phyloP scores from a whole-genome alignment of 2,113 vertebrate genomes.

The Ginglymostoma cirratum region DNA sequence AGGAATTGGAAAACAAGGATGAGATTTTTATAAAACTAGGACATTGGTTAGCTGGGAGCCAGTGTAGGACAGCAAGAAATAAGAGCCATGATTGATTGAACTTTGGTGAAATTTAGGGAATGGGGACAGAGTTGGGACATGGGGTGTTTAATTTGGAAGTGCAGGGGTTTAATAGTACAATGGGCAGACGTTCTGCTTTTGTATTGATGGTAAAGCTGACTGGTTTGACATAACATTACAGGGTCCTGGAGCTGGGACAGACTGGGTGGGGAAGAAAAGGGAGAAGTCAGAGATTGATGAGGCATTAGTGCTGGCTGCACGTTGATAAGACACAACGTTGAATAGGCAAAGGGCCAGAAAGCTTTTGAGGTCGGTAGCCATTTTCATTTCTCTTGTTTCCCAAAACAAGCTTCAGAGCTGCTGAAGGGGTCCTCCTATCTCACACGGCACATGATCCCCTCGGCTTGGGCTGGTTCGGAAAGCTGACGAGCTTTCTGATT shows the following conservation, averaged over 20 bases:
- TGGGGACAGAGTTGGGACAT: neutral
- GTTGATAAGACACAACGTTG: neutral
- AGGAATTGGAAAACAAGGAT: neutral
- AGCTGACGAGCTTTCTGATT: conserved; percentile 45
- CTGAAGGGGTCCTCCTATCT: neutral
- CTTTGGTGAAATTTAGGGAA: neutral
- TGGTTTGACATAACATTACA: neutral
- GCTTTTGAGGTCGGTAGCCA: neutral
- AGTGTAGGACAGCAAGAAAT: neutral
- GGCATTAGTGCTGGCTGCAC: neutral
- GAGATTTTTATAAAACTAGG: neutral
- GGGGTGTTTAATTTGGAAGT: neutral
- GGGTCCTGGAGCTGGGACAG: neutral
- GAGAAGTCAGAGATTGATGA: neutral
- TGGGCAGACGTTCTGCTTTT: neutral
- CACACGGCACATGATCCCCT: conserved; percentile 41
- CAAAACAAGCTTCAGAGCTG: neutral
- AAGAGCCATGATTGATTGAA: neutral
- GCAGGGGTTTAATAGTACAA: neutral
- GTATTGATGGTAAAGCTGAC: neutral
- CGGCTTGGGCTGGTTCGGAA: conserved; percentile 37
- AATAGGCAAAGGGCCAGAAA: neutral
- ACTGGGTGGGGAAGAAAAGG: neutral
- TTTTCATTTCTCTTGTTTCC: neutral
- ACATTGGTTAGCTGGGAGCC: neutral